Conservation (phyloP, 2,888 invertebrate species). For the Calliphora vomitoria region DNA sequence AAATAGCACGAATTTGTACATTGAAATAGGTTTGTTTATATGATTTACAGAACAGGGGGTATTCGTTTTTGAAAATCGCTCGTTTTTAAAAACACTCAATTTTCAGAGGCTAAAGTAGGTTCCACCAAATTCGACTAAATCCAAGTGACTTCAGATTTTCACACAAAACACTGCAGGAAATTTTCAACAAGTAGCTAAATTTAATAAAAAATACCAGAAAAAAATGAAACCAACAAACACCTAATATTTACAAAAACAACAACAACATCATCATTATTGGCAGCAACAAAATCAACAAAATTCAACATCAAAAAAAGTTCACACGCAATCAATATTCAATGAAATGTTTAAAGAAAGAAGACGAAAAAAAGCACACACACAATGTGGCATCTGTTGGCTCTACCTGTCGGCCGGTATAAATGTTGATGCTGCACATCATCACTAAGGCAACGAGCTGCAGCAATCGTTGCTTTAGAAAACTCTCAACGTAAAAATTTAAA, state of each 20-base stretch:
- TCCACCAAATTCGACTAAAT: background rate
- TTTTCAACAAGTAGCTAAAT: slow-evolving; percentile 62
- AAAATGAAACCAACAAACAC: background rate
- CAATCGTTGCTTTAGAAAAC: background rate
- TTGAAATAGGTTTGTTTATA: too few relatives aligned
- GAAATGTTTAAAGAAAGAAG: slow-evolving; percentile 44
- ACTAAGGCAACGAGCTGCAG: slow-evolving; percentile 19
- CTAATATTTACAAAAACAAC: slow-evolving; percentile 15
- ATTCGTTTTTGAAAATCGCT: too few relatives aligned
- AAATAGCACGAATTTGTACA: too few relatives aligned
- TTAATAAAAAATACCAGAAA: slow-evolving; percentile 2
- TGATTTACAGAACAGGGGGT: too few relatives aligned
- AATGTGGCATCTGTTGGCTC: slow-evolving; percentile 29
- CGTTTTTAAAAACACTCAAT: too few relatives aligned
- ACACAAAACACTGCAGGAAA: slow-evolving; percentile 38
- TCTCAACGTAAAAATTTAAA: background rate
- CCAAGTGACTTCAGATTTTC: background rate
- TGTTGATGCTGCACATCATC: slow-evolving; percentile 20
- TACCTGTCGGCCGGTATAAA: slow-evolving; percentile 38
- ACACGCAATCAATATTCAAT: slow-evolving; percentile 70
- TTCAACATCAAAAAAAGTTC: slow-evolving; percentile 63
- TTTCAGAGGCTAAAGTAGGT: background rate
- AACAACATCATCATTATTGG: slow-evolving; percentile 22
- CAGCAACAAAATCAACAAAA: slow-evolving; percentile 48
- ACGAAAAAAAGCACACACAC: background rate